These are phyloP conservation scores for Semaprochilodus insignis DNA, from an alignment of 2,797 vertebrate species.

Conservation along the genomic window DNA sequence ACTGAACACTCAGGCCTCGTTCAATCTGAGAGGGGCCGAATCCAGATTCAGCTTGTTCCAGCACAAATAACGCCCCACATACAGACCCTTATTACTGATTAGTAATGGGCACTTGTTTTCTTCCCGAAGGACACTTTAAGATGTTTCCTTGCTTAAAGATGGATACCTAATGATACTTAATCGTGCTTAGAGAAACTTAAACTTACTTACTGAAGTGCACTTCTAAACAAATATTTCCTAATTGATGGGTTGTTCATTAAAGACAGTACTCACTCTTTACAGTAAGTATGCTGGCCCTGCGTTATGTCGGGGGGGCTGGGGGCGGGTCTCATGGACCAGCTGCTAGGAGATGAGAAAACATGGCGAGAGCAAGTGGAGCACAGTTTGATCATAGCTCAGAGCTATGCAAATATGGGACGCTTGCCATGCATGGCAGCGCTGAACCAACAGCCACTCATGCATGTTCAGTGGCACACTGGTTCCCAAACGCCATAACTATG, in stretches of 20 bases:
- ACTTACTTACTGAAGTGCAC: not conserved
- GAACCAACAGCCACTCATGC: slow-evolving; percentile 50
- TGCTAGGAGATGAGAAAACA: slow-evolving; percentile 24
- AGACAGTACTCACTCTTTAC: not conserved
- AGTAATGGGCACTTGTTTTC: not conserved
- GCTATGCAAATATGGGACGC: slow-evolving; percentile 60
- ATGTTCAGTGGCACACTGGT: slow-evolving; percentile 50
- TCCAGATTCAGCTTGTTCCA: too few species aligned
- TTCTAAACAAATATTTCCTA: not conserved
- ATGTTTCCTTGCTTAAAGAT: not conserved
- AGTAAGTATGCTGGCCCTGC: not conserved
- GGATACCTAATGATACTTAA: not conserved
- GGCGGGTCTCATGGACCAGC: not conserved
- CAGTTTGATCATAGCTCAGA: slow-evolving; percentile 71
- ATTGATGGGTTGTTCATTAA: not conserved
- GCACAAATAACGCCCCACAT: not conserved
- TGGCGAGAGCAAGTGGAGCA: slow-evolving; percentile 65
- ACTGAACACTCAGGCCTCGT: too few species aligned
- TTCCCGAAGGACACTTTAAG: not conserved
- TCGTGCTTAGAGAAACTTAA: not conserved
- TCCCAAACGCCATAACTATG: not conserved
- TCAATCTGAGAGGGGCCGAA: not conserved
- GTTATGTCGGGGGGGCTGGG: not conserved
- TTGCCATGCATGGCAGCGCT: slow-evolving; percentile 50
- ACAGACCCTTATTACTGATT: not conserved